A percentile compares a stretch with the other conserved stretches of the same genome.
Conservation (phyloP, 2,797 vertebrate genomes). For the Sebastes itinus region DNA sequence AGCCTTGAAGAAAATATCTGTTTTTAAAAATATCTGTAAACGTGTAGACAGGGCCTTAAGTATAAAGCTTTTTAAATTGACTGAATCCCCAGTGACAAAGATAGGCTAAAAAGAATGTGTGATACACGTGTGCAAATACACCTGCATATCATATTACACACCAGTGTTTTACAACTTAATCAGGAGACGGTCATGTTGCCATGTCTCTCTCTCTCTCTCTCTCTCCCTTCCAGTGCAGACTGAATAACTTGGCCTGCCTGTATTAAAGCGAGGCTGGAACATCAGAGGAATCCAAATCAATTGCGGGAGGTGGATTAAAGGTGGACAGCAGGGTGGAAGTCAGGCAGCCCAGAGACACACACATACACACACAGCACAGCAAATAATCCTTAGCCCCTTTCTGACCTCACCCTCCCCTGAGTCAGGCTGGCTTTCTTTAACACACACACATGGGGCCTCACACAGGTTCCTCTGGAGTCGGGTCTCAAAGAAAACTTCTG, state of each 20-base stretch:
- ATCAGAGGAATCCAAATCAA: slow-evolving; percentile 39
- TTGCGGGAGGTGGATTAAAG: slow-evolving; percentile 37
- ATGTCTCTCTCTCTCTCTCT: not conserved
- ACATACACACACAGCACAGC: not conserved
- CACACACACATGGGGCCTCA: not conserved
- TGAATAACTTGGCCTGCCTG: not conserved
- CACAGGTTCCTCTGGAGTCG: slow-evolving; percentile 26
- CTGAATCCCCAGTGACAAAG: not conserved
- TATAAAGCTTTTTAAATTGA: not conserved
- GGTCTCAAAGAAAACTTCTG: slow-evolving; percentile 41
- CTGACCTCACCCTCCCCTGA: slow-evolving; percentile 36
- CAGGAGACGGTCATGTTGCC: not conserved
- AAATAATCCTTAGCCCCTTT: slow-evolving; percentile 46
- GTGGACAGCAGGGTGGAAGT: slow-evolving; percentile 25
- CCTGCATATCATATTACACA: not conserved
- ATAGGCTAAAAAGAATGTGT: not conserved
- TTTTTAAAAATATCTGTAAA: too few relatives aligned
- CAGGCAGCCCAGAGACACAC: not conserved
- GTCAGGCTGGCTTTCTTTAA: slow-evolving; percentile 22
- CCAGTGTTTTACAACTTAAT: not conserved
- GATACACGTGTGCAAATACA: not conserved
- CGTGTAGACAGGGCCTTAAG: not conserved
- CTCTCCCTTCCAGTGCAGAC: not conserved
- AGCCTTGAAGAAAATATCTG: too few relatives aligned
- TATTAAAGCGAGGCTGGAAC: not conserved